Evolutionary conservation across 2,113 vertebrate genomes (phyloP), one percentile per base, ranked within the genome.

Genomic region (Malurus cyaneus): DNA sequence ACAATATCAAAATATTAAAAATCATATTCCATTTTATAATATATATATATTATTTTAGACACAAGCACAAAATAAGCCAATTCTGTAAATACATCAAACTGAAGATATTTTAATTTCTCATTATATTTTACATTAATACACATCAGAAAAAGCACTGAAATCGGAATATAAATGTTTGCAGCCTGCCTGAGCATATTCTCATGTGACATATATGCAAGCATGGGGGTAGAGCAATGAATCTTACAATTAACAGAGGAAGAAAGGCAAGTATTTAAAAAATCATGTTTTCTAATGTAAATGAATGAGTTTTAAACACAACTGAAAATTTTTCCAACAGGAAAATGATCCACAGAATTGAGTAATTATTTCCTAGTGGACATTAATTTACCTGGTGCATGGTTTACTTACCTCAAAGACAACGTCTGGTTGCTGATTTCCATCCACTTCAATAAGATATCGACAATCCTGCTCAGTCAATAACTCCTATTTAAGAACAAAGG

Each of bases 391-490:
- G 56, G 21, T 41, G 8, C 34, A 34, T 28, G 50, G 10, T 29
- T 80, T 39, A 99, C 98, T 73, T 44, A 99, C 99, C 56, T 50
- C 47, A 86, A 98, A 97, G 50, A 99, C 97, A 39, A 98, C 97
- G 29, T 98, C 98, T 69, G 97, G 92, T 64, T 96, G 72, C 57
- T 97, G 98, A 94, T 98, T 98, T 97, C 99, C 99, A 97, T 99
- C 98, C 56, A 99, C 92, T 87, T 99, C 99, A 95, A 99, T 97
- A 65, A 98, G 93, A 89, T 97, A 98, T 5, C 98, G 97, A 23
- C 98, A 97, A 92, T 98, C 97, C 15, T 98, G 98, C 44, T 97
- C 96, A 84, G 96, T 91, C 98, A 99, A 98, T 86, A 98, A 97
- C 80, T 98, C 98, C 99, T 99, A 62, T 84, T 92, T 85, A 69